These are phyloP conservation scores for Lithophane ornitopus DNA, from an alignment of 2,888 invertebrate species.

Conservation along the genomic window DNA sequence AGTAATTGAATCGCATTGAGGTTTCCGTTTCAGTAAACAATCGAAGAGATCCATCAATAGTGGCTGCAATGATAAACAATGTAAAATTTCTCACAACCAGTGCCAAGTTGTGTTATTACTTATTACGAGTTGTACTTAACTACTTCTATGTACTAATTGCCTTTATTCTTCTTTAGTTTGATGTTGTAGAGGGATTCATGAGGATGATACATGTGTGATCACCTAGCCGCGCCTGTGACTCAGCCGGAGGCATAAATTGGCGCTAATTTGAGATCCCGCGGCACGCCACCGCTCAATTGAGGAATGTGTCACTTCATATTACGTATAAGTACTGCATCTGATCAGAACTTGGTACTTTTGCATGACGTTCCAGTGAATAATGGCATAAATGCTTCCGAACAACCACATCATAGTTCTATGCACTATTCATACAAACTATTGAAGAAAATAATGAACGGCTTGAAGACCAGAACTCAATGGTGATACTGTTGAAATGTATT, in stretches of 20 bases:
- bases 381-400: conserved; percentile 9
- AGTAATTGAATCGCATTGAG: conserved; percentile 36
- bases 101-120: background rate
- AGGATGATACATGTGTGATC: conserved; percentile 55
- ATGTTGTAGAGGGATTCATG: conserved; percentile 29
- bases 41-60: conserved; percentile 19
- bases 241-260: conserved; percentile 89
- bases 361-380: conserved; percentile 47
- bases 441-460: background rate
- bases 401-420: background rate
- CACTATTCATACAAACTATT: background rate
- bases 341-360: conserved; percentile 39
- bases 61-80: conserved; percentile 12
- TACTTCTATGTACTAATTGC: background rate
- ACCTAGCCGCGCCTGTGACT: conserved; percentile 76
- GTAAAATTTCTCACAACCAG: conserved; percentile 2
- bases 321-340: conserved; percentile 66
- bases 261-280: conserved; percentile 88
- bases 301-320: conserved; percentile 88
- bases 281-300: conserved; percentile 86
- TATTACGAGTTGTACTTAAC: conserved; percentile 15
- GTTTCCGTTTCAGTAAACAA: conserved; percentile 39
- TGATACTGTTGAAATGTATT: background rate
- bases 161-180: conserved; percentile 1
- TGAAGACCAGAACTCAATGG: background rate